Conservation (phyloP, 2,888 invertebrate genomes). For the Rhyacophila evoluta region DNA sequence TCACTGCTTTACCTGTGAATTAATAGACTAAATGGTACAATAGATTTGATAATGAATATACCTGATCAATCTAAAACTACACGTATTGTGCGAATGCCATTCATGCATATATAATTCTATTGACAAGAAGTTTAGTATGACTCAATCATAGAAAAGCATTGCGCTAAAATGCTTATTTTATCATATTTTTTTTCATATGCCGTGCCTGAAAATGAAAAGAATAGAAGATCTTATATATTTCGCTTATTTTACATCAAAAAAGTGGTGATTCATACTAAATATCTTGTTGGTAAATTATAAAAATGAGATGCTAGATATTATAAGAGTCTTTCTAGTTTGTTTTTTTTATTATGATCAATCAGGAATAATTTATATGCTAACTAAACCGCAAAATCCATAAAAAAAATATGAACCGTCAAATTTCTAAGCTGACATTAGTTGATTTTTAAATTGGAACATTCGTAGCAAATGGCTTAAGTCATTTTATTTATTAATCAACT, state of each 20-base stretch:
- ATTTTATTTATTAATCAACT: no score
- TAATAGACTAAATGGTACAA: neutral
- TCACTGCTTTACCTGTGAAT: neutral
- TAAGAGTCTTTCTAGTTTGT: no score
- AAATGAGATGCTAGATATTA: neutral
- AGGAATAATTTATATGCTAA: neutral
- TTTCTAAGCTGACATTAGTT: neutral
- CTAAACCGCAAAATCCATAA: neutral
- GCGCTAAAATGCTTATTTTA: no score
- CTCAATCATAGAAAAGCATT: no score
- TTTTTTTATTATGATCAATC: no score
- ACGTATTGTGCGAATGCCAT: neutral
- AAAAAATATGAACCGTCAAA: neutral
- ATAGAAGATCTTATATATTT: no score
- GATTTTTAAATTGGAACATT: neutral
- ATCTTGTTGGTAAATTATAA: neutral
- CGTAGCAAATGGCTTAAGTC: no score
- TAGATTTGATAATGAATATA: neutral
- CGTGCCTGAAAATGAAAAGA: no score
- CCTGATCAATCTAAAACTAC: neutral
- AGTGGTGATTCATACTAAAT: no score
- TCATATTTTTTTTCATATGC: no score
- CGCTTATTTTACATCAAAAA: no score
- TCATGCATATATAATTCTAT: neutral
- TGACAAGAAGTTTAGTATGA: no score